Base-by-base conservation (phyloP, 2,113 vertebrate genomes). In the Crotalus horridus region DNA sequence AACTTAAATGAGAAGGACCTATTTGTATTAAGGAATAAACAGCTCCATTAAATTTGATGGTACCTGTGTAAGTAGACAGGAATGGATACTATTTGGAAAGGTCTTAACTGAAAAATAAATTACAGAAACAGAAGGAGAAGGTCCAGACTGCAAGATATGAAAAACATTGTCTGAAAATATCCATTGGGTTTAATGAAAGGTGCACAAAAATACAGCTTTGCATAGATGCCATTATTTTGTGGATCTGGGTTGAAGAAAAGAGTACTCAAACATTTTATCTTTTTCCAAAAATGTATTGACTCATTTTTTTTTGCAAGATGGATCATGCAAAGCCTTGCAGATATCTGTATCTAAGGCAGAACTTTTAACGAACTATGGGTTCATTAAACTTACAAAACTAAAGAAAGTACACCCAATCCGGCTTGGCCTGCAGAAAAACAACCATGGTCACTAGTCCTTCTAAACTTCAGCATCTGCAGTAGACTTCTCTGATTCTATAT, bases 401-500 rank as follows among this genome's bases (percentile, higher is more conserved):
- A n/a, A 0, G 87, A 89, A 87, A 95, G 87, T 89, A 39, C 0
- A 92, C 43, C 6, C 17, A n/a, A 88, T n/a, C 53, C 92, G 86
- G 8, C 74, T 93, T 91, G 13, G 90, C 93, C 54, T 1, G 0
- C 92, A 39, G 43, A 91, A 13, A n/a, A 94, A 74, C 51, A 93
- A 20, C 33, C 89, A 87, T 56, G 69, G 48, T 92, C 91, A 91
- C 91, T 93, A 93, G 51, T 58, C 85, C 29, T 92, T 91, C 61
- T 43, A 56, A 95, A 93, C 93, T 93, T 89, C 94, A 56, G 91
- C 85, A 85, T 81, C 55, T 64, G 33, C 86, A 69, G 17, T 93
- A 55, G 48, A 39, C 85, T 95, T 95, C 85, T 89, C n/a, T 93
- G 88, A 91, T 93, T 85, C 43, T 61, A 29, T 94, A 94, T 92